A percentile compares a stretch with the other conserved stretches of the same genome.
These are phyloP conservation scores for Indicator indicator DNA, from an alignment of 2,113 vertebrate genomes.

Conservation along the genomic window DNA sequence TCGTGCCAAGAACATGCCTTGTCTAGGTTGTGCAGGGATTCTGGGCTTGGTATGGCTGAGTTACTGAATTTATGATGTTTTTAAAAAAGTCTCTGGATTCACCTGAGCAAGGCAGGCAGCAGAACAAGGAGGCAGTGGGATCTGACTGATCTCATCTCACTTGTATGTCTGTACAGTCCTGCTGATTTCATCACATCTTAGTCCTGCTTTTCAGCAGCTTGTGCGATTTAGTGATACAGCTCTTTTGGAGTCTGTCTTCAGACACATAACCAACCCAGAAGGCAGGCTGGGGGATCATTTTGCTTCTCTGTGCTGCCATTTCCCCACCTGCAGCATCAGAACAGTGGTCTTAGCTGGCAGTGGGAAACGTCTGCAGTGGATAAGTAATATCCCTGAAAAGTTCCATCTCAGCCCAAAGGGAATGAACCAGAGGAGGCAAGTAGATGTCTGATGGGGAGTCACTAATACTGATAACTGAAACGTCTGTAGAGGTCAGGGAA, in stretches of 20 bases:
- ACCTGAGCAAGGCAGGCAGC: not conserved
- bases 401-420: not conserved
- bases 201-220: not conserved
- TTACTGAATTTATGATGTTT: not conserved
- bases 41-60: not conserved
- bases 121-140: not conserved
- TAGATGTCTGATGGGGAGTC: not conserved
- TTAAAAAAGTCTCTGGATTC: not conserved
- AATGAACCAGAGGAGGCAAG: not conserved
- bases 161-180: not conserved
- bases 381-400: not conserved
- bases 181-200: not conserved
- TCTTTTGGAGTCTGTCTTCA: not conserved
- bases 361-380: not conserved
- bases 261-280: rapidly evolving
- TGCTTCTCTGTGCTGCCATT: not conserved
- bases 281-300: not conserved
- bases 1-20: not conserved
- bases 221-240: rapidly evolving
- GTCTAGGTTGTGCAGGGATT: not conserved
- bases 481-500: not conserved
- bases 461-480: not conserved
- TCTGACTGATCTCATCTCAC: not conserved
- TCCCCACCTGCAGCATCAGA: not conserved
- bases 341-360: not conserved